Evolutionary conservation across 2,797 vertebrate species (phyloP), one percentile per base, ranked within the genome.

Genomic region (Microhierax caerulescens): DNA sequence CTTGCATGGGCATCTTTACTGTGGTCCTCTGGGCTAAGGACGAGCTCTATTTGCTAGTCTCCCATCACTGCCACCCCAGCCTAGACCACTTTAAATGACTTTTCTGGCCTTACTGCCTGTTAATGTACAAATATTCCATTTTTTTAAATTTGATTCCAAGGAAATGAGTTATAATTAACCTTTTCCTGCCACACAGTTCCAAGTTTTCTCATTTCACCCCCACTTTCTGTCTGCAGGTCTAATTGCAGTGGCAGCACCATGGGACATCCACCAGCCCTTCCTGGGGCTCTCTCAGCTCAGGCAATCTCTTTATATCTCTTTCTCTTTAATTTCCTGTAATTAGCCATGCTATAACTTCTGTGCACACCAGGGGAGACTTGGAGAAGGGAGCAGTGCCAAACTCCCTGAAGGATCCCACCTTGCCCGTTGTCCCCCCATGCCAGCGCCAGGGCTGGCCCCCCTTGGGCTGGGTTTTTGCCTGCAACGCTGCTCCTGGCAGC

Each of bases 311-410:
- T 39, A 13, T 61, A 36, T n/a, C 41, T 69, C 51, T 51, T 88
- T 86, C 77, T 89, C 39, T 90, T 93, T 80, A 67, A 90, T 94
- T 97, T 94, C 61, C 63, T 77, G 39, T 59, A 82, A 90, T 93
- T 95, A 93, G 34, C 12, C 5, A 73, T 53, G 73, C 76, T 78
- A 9, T 34, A 88, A 84, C 54, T 84, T 86, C 84, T 74, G 72
- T 45, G 79, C 69, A 30, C 53, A 65, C 74, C 56, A 80, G 63
- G 45, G 77, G 25, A 82, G 32, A 48, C 48, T 34, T 36, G 48
- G 69, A 60, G 67, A 87, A 88, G 39, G 69, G 27, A 89, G 22
- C 15, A 47, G 70, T 74, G 93, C 80, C 91, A 82, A 92, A 57
- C 5, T 79, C 56, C 85, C 60, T 45, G 45, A 41, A 79, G 94